Conservation (phyloP, 2,113 vertebrate genomes). For the Chinchilla lanigera region DNA sequence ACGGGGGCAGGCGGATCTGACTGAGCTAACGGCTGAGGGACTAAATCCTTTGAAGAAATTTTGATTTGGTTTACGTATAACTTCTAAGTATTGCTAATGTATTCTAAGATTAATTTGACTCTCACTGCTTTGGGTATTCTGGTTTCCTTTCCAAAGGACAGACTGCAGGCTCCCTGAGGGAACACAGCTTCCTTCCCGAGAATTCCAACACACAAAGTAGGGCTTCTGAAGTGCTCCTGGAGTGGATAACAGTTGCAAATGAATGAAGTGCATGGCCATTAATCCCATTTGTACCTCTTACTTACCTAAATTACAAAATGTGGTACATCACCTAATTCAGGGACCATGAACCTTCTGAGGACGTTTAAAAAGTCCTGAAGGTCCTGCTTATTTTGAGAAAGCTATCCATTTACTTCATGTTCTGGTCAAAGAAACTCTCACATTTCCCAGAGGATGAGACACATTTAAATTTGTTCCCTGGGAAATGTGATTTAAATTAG, state of each 20-base stretch:
- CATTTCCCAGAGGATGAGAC: neutral
- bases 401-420: neutral
- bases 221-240: neutral
- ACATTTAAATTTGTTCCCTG: neutral
- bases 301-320: neutral
- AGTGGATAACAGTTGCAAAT: neutral
- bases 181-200: neutral
- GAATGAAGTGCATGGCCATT: neutral
- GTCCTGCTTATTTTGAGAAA: neutral
- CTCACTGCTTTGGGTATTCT: conserved; percentile 1
- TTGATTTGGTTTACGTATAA: conserved; percentile 68
- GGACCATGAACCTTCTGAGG: neutral
- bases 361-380: neutral
- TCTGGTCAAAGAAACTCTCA: neutral
- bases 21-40: conserved; percentile 70
- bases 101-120: conserved; percentile 73
- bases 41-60: conserved; percentile 80
- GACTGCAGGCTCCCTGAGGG: conserved; percentile 44
- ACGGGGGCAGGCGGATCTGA: conserved; percentile 57
- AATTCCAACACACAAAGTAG: neutral
- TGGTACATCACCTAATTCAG: neutral
- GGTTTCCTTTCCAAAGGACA: conserved; percentile 16
- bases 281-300: neutral
- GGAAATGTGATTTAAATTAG: neutral
- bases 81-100: conserved; percentile 73